Base-by-base conservation (phyloP, 2,113 vertebrate genomes). In the Cyphomyrus discorhynchus region DNA sequence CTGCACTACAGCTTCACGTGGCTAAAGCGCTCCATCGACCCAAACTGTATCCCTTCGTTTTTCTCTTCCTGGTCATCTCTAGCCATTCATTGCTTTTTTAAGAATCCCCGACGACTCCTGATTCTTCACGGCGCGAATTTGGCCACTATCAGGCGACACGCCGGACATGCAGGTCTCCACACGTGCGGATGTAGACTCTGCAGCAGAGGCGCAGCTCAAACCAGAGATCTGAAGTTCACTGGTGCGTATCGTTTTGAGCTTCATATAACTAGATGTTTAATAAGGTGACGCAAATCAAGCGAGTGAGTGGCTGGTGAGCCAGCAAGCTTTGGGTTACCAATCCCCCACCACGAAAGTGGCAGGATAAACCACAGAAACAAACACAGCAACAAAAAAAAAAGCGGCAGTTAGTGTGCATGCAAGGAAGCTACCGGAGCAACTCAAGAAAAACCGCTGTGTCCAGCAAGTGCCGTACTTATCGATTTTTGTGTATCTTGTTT, bases 401-500 rank as follows among this genome's bases (percentile, higher is more conserved):
- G 46, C 24, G 5, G 47, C 3, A 56, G 50, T 5, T n/a, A n/a
- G 50, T 39, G n/a, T 39, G 47, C n/a, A 39, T 15, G n/a, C 4
- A 3, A 3, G 15, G 50, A 52, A 87, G 85, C 85, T 53, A 4
- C 50, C 2, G n/a, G 47, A 87, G 24, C 21, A 47, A 24, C 2
- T 53, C 11, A 3, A 8, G 52, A 31, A 50, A n/a, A 47, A 45
- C 47, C 6, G 47, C 49, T 42, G 13, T 53, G 84, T 56, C 24
- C 45, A 47, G 58, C 46, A 35, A 62, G 27, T 49, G 21, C 83
- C 49, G 58, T 84, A 89, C 84, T 53, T 89, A 91, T 91, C 85
- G 91, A 92, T 92, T 91, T 39, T 17, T 39, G 86, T 85, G 88
- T 92, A 93, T 94, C 89, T 91, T 56, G 49, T 90, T 91, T 91